phyloP scores from a whole-genome alignment of 2,888 invertebrate species.

The Smittia aterrima region DNA sequence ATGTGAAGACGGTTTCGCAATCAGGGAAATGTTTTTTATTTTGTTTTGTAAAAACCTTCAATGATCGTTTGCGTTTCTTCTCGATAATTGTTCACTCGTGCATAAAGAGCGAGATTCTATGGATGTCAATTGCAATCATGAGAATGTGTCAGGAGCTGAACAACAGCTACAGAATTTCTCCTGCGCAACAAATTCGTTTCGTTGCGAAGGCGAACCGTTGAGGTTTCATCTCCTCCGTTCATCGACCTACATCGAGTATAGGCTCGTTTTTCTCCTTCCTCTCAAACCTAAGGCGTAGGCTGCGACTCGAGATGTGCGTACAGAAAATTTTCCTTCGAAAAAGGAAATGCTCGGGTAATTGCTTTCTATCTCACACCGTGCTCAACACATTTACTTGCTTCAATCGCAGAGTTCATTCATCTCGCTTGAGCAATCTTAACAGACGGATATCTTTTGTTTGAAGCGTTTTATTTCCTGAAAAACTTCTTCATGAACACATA shows the following conservation, averaged over 20 bases:
- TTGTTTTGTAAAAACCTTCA: neutral
- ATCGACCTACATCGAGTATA: no score
- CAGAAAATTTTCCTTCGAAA: neutral
- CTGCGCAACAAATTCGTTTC: neutral
- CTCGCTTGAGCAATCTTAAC: neutral
- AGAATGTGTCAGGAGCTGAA: neutral
- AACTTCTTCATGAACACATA: no score
- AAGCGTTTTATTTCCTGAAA: neutral
- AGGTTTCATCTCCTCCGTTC: neutral
- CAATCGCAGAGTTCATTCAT: slow-evolving; percentile 18
- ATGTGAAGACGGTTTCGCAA: no score
- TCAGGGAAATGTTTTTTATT: no score
- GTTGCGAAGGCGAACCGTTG: neutral
- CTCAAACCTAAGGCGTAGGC: neutral
- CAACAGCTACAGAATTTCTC: neutral
- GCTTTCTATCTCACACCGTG: slow-evolving; percentile 4
- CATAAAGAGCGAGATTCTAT: neutral
- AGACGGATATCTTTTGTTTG: neutral
- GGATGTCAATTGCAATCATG: neutral
- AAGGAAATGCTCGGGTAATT: slow-evolving; percentile 32
- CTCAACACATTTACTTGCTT: neutral
- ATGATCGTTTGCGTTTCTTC: neutral
- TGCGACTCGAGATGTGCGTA: neutral
- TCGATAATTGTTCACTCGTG: neutral
- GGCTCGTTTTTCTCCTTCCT: neutral